These are phyloP conservation scores for Gonioctena quinquepunctata DNA, from an alignment of 1,140 invertebrate genomes.

Conservation along the genomic window DNA sequence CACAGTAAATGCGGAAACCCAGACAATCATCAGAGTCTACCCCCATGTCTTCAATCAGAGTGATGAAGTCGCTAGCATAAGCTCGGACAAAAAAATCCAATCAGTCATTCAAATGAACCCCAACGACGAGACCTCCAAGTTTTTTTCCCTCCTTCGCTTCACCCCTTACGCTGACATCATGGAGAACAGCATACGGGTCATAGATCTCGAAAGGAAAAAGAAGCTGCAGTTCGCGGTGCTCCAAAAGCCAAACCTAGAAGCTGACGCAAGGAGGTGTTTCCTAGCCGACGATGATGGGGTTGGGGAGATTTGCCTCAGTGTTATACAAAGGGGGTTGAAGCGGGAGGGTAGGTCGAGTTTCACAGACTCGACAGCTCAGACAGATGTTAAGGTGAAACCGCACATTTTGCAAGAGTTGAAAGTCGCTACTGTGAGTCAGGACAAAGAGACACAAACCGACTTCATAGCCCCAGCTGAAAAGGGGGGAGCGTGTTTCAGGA, in stretches of 20 bases:
- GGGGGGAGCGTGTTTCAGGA: background rate
- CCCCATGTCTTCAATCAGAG: slow-evolving; percentile 28
- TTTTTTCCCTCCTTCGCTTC: slow-evolving; percentile 29
- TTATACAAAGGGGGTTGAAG: slow-evolving; percentile 14
- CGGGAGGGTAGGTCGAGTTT: background rate
- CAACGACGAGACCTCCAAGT: slow-evolving; percentile 22
- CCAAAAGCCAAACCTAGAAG: background rate
- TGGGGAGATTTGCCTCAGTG: slow-evolving; percentile 21
- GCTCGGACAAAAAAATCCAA: slow-evolving; percentile 28
- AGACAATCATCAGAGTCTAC: slow-evolving; percentile 33
- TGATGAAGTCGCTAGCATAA: slow-evolving; percentile 11
- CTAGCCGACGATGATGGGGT: slow-evolving; percentile 36
- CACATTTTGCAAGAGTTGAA: slow-evolving; percentile 25
- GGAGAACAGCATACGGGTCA: slow-evolving; percentile 22
- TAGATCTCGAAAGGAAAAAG: slow-evolving; percentile 31
- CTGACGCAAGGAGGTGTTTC: background rate
- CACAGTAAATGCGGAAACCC: slow-evolving; percentile 25
- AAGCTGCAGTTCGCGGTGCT: slow-evolving; percentile 20
- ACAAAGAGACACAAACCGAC: slow-evolving; percentile 14
- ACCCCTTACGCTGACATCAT: slow-evolving; percentile 33
- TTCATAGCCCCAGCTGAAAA: no score
- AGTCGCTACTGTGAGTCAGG: slow-evolving; percentile 21
- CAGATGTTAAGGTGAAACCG: slow-evolving; percentile 30
- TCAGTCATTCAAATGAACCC: slow-evolving; percentile 28
- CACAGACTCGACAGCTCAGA: slow-evolving; percentile 22